A percentile compares a stretch with the other conserved stretches of the same genome.
Evolutionary conservation across 2,113 vertebrate species (phyloP).

Genomic region (Oryctolagus cuniculus): mOryCun1.1 NC_091440.1:118381001-118381500

Average conservation of each 20-base stretch:
- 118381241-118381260: background rate
- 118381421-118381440: slow-evolving; percentile 99
- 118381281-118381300: background rate
- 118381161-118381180: background rate
- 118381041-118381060: background rate
- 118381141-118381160: too few species aligned
- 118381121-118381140: background rate
- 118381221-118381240: background rate
- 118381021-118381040: background rate
- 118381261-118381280: background rate
- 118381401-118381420: slow-evolving; percentile 97
- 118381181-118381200: background rate
- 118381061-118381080: background rate
- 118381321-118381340: background rate
- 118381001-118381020: background rate
- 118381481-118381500: background rate
- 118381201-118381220: background rate
- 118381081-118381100: background rate
- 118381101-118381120: background rate
- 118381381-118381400: slow-evolving; percentile 97
- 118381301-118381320: background rate
- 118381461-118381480: slow-evolving; percentile 98
- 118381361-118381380: slow-evolving; percentile 98
- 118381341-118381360: slow-evolving; percentile 80
- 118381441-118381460: slow-evolving; percentile 98